Evolutionary conservation across 2,797 vertebrate species (phyloP), one percentile per base, ranked within the genome.

Genomic region (Sciaenops ocellatus): DNA sequence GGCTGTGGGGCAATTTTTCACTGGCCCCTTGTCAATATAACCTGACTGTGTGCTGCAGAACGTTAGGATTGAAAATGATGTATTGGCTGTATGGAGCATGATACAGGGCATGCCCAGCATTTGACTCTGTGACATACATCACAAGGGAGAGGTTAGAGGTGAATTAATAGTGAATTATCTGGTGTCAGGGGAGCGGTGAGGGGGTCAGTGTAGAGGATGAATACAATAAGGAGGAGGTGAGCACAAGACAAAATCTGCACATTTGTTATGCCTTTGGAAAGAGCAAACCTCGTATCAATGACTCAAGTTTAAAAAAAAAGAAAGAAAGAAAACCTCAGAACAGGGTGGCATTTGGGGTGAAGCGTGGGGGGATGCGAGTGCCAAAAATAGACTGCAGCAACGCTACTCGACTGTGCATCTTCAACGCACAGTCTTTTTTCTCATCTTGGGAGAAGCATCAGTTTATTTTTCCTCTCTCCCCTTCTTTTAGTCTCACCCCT

Each of bases 321-420:
- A 26, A 65, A 62, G 12, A 47, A 82, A 48, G n/a, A 42, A 26
- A 57, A n/a, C 64, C 65, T 74, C 71, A 63, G 74, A 70, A 57
- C 51, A 73, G 69, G 59, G 72, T 79, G 62, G 81, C 70, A 88
- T 83, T 83, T 80, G 54, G 57, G 73, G 62, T 52, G 52, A 41
- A 73, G 76, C 20, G 13, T 30, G 24, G 63, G 66, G 70, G 44
- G 54, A 9, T 20, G 73, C 3, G 1, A 41, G 63, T 9, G 41
- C 79, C 80, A 85, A 90, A 90, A 90, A 90, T 86, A 90, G 86
- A 86, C 72, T 81, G 74, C 85, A 83, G 73, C 60, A 71, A n/a
- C 3, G 6, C 67, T 73, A 56, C 74, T 78, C 55, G n/a, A 55
- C 80, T 72, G 69, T 69, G 74, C 20, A 59, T 83, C 79, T 80